A percentile compares a stretch with the other conserved stretches of the same genome.
Evolutionary conservation across 2,888 invertebrate genomes (phyloP).

Genomic region (Eupithecia abbreviata): DNA sequence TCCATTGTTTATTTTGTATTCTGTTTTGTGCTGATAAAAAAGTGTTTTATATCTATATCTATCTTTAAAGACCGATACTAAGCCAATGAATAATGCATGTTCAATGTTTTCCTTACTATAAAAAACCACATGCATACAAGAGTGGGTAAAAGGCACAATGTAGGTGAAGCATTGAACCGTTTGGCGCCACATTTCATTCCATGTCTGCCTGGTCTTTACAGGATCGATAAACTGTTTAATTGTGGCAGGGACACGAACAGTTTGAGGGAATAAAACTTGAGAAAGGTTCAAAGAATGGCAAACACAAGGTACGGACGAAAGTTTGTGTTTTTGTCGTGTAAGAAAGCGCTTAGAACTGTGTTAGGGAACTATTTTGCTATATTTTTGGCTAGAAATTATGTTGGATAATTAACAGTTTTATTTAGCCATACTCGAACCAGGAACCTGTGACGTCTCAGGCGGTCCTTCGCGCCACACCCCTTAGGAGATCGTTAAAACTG

Average conservation of each 20-base stretch:
- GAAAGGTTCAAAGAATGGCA: background rate
- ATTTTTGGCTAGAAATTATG: background rate
- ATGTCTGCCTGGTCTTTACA: conserved; percentile 14
- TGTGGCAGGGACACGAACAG: background rate
- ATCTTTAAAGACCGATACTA: background rate
- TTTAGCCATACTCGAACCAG: background rate
- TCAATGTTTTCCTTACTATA: conserved; percentile 21
- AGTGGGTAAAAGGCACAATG: conserved; percentile 4
- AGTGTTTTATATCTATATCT: too few species aligned
- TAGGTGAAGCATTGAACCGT: background rate
- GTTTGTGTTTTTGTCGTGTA: background rate
- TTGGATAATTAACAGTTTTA: background rate
- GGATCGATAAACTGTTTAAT: conserved; percentile 5
- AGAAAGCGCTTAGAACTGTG: too few species aligned
- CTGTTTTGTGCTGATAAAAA: too few species aligned
- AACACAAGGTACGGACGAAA: background rate
- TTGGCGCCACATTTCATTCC: conserved; percentile 16
- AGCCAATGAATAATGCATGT: conserved; percentile 35
- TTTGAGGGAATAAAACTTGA: background rate
- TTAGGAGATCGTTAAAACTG: background rate
- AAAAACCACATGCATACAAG: background rate
- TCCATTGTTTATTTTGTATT: too few species aligned
- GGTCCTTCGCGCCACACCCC: background rate
- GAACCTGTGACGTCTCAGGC: background rate
- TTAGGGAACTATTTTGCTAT: background rate